A percentile compares a stretch with the other conserved stretches of the same genome.
phyloP scores from a whole-genome alignment of 2,797 vertebrate genomes.

The Anabacerthia variegaticeps region DNA sequence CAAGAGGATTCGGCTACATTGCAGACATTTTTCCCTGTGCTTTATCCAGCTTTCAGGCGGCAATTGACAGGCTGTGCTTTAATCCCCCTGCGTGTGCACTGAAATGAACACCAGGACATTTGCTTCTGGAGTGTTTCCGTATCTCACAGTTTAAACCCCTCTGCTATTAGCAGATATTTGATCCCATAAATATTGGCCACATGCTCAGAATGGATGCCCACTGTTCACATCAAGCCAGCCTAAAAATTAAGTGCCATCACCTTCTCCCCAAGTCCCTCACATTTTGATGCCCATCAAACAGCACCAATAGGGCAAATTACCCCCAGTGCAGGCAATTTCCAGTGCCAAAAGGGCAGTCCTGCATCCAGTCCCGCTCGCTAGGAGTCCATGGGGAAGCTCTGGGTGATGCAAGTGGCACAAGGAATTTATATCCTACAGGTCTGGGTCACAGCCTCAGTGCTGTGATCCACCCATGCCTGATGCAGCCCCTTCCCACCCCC shows the following conservation, averaged over 20 bases:
- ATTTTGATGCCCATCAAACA: accelerated
- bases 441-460: neutral
- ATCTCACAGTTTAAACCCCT: neutral
- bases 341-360: neutral
- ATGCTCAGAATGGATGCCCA: neutral
- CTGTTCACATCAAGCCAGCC: neutral
- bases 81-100: neutral
- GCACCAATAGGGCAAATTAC: neutral
- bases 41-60: neutral
- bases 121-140: neutral
- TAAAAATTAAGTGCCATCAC: neutral
- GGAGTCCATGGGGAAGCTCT: accelerated
- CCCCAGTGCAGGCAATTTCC: accelerated
- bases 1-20: neutral
- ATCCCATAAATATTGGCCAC: neutral
- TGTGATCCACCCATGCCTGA: accelerated
- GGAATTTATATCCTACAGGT: neutral
- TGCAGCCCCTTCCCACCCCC: neutral
- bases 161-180: neutral
- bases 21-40: neutral
- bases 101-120: neutral
- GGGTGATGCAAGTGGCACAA: accelerated
- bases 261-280: accelerated
- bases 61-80: neutral
- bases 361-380: accelerated